These are phyloP conservation scores for Chrysina gloriosa DNA, from an alignment of 2,888 invertebrate species.

Conservation along the genomic window DNA sequence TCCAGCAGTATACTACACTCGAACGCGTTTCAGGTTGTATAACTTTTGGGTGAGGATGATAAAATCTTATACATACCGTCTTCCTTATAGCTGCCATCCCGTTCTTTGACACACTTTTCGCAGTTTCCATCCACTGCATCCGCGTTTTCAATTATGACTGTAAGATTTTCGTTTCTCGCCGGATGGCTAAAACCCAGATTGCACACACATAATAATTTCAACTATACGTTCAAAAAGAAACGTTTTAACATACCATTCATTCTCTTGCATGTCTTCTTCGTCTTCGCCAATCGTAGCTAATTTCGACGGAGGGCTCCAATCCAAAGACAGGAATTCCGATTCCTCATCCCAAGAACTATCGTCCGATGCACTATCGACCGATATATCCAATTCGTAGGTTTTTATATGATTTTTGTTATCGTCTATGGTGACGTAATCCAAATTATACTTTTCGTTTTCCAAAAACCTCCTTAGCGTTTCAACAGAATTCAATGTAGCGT, in stretches of 20 bases:
- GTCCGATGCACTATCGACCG: conserved; percentile 15
- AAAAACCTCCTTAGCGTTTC: conserved; percentile 58
- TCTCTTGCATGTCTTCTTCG: conserved; percentile 66
- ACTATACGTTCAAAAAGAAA: background rate
- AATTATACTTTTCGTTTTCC: conserved; percentile 58
- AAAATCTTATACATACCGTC: conserved; percentile 33
- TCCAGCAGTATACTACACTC: background rate
- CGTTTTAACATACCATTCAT: conserved; percentile 21
- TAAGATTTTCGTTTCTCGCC: conserved; percentile 48
- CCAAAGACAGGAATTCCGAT: conserved; percentile 61
- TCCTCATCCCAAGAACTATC: conserved; percentile 52
- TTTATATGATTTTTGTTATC: conserved; percentile 34
- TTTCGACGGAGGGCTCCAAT: conserved; percentile 71
- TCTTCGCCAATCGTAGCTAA: conserved; percentile 79
- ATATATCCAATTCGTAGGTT: conserved; percentile 31
- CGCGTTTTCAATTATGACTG: conserved; percentile 58
- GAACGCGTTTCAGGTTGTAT: conserved; percentile 30
- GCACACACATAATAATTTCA: background rate
- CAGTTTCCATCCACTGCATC: conserved; percentile 30
- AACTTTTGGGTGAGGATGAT: background rate
- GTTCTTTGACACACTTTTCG: conserved; percentile 31
- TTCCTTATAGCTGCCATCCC: conserved; percentile 13
- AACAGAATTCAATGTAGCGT: conserved; percentile 66
- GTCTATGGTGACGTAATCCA: conserved; percentile 28
- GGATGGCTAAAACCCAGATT: conserved; percentile 17